These are phyloP conservation scores for Hyposmocoma kahamanoa DNA, from an alignment of 1,140 invertebrate genomes.

Conservation along the genomic window DNA sequence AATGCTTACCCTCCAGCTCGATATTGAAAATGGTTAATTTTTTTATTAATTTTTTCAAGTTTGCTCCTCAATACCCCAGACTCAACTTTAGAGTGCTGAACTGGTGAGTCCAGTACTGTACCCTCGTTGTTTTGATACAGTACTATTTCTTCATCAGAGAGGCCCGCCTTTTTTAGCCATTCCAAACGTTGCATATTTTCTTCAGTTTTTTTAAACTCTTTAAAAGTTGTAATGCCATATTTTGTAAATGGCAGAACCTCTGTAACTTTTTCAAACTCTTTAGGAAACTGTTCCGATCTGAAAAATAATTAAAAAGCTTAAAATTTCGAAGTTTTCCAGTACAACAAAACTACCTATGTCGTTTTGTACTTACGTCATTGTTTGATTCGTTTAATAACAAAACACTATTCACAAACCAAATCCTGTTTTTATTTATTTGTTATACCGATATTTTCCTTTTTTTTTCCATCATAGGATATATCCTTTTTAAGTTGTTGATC, in stretches of 20 bases:
- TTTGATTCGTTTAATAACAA: too few species aligned
- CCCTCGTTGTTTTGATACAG: constrained; percentile 53
- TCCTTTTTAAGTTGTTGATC: too few species aligned
- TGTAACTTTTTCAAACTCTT: constrained; percentile 54
- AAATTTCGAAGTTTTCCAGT: too few species aligned
- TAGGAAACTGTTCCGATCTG: constrained; percentile 28
- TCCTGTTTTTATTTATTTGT: too few species aligned
- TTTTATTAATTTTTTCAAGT: constrained; percentile 43
- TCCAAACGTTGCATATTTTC: constrained; percentile 47
- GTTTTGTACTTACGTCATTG: too few species aligned
- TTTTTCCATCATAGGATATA: too few species aligned
- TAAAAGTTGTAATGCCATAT: constrained; percentile 49
- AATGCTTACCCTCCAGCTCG: constrained; percentile 29
- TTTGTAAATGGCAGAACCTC: constrained; percentile 58
- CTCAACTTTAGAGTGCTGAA: constrained; percentile 45
- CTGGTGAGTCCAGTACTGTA: constrained; percentile 40
- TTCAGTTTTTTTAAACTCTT: constrained; percentile 48
- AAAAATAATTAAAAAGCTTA: neutral
- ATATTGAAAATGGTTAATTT: constrained; percentile 41
- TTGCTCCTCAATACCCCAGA: constrained; percentile 36
- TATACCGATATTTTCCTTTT: too few species aligned
- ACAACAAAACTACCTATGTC: too few species aligned
- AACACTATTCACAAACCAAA: too few species aligned
- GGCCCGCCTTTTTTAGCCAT: constrained; percentile 51
- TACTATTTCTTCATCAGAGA: constrained; percentile 54